Percentiles rank a stretch among this genome's conserved stretches.
phyloP scores from a whole-genome alignment of 2,113 vertebrate genomes.

The Myrmecobius fasciatus region DNA sequence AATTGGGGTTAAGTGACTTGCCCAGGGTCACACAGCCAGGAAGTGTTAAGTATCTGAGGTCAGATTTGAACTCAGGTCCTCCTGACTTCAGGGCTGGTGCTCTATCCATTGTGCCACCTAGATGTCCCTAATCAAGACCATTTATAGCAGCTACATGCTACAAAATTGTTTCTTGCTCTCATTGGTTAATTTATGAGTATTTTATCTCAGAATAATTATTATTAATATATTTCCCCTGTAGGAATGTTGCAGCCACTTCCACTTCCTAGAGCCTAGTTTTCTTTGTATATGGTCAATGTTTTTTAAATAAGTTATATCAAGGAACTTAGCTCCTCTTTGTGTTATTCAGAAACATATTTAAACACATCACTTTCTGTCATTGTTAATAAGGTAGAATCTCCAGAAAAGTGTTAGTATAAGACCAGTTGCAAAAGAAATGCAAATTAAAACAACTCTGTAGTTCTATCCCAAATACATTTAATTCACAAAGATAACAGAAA shows the following conservation, averaged over 20 bases:
- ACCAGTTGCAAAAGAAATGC: conserved; percentile 18
- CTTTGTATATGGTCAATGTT: neutral
- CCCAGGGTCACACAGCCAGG: too few species aligned
- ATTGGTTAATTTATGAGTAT: neutral
- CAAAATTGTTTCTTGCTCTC: neutral
- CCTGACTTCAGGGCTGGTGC: too few species aligned
- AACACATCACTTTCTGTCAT: neutral
- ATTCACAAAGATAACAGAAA: neutral
- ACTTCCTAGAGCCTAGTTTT: neutral
- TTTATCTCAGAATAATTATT: conserved; percentile 5
- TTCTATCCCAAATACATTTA: neutral
- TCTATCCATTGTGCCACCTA: too few species aligned
- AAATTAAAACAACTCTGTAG: conserved; percentile 6
- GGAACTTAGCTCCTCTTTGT: neutral
- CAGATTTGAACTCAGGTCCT: too few species aligned
- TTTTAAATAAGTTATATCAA: neutral
- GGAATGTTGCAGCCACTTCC: neutral
- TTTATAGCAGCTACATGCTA: neutral
- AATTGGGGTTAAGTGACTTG: too few species aligned
- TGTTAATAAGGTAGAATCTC: neutral
- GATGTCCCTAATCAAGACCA: too few species aligned
- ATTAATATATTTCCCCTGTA: conserved; percentile 3
- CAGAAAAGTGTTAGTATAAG: neutral
- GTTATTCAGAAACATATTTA: neutral
- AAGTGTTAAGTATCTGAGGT: too few species aligned